Percentiles rank a stretch among this genome's conserved stretches.
Evolutionary conservation across 1,140 invertebrate genomes (phyloP).

Genomic region (Cryptotermes secundus): DNA sequence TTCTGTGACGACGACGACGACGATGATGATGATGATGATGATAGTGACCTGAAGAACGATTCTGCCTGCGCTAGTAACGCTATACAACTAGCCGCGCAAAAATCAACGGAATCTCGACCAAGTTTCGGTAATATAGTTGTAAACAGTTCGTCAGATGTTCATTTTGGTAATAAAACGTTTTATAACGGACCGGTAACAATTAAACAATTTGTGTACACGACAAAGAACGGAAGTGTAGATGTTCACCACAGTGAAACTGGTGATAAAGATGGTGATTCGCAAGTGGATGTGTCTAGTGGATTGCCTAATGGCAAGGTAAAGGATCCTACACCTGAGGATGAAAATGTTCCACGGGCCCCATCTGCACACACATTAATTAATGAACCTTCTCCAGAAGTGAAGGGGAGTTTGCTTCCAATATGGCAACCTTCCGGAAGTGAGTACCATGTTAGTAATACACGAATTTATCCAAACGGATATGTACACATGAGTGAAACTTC

Average conservation of each 20-base stretch:
- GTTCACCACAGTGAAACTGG: background rate
- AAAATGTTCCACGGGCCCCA: background rate
- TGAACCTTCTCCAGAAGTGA: background rate
- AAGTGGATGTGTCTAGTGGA: background rate
- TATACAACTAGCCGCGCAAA: background rate
- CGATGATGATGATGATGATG: background rate
- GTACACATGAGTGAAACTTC: no score
- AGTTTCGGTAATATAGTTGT: slow-evolving; percentile 26
- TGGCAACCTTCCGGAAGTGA: background rate
- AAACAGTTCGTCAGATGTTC: slow-evolving; percentile 59
- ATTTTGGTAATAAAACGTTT: slow-evolving; percentile 63
- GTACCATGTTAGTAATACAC: background rate
- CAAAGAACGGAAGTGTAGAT: background rate
- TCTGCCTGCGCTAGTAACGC: background rate
- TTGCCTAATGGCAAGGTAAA: background rate
- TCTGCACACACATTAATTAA: background rate
- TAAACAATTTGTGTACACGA: slow-evolving; percentile 55
- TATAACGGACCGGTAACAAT: slow-evolving; percentile 66
- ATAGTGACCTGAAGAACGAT: background rate
- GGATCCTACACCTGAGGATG: background rate
- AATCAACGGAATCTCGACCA: background rate
- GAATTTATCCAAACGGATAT: no score
- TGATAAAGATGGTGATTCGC: background rate
- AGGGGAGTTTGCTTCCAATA: background rate
- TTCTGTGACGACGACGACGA: background rate